phyloP scores from a whole-genome alignment of 1,140 invertebrate species.

The Penaeus indicus region DNA sequence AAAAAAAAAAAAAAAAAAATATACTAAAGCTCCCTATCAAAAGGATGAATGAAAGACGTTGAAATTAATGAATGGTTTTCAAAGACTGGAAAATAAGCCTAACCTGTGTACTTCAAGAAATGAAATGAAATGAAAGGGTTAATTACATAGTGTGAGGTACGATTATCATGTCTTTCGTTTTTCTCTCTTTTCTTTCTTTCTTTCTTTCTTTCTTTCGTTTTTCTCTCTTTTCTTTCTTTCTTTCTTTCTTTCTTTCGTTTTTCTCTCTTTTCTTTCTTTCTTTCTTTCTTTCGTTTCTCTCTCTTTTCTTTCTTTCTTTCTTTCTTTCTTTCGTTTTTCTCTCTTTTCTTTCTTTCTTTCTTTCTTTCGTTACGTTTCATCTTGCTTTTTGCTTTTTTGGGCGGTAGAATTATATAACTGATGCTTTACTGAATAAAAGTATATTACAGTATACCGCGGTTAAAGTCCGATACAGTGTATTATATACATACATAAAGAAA shows the following conservation, averaged over 20 bases:
- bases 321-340: not conserved
- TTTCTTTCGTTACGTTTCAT: not conserved
- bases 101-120: no score
- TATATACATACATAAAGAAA: no score
- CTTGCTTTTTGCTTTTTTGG: not conserved
- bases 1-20: not conserved
- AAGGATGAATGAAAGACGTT: no score
- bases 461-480: no score
- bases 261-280: not conserved
- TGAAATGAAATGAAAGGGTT: no score
- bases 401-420: no score
- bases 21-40: no score
- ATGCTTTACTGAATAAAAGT: no score
- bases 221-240: not conserved
- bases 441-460: no score
- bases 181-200: not conserved
- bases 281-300: not conserved
- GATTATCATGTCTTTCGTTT: not conserved
- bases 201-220: not conserved
- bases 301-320: conserved; percentile 22
- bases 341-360: conserved; percentile 22
- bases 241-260: conserved; percentile 20
- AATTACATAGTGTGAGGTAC: no score
- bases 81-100: no score
- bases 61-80: no score